Evolutionary conservation across 1,140 invertebrate genomes (phyloP).

Genomic region (Conus betulinus): DNA sequence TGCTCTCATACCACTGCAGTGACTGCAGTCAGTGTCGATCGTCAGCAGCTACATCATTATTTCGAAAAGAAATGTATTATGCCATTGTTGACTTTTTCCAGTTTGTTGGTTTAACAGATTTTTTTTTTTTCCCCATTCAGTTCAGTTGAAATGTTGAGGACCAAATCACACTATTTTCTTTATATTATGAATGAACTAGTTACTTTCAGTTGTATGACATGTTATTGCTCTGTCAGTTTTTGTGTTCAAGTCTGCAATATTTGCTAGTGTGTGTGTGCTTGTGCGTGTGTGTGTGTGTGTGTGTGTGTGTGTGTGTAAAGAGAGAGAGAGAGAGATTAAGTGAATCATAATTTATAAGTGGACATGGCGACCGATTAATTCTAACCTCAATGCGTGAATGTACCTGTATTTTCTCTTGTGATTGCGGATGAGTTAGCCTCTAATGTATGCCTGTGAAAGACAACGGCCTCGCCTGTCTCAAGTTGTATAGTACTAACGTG

Average conservation of each 20-base stretch:
- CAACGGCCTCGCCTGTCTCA: constrained; percentile 7
- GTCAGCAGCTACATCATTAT: constrained; percentile 11
- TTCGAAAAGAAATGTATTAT: not conserved
- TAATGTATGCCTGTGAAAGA: not conserved
- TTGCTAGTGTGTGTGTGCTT: not conserved
- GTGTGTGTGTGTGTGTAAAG: not conserved
- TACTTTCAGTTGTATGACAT: not conserved
- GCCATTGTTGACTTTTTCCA: not conserved
- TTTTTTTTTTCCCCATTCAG: not conserved
- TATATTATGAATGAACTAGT: not conserved
- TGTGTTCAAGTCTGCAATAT: not conserved
- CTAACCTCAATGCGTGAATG: not conserved
- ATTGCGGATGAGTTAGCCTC: not conserved
- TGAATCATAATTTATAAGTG: not conserved
- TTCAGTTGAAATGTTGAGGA: not conserved
- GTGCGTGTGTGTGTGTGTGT: not conserved
- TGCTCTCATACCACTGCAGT: not conserved
- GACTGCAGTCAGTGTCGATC: not conserved
- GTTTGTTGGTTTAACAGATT: not conserved
- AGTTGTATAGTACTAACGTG: not conserved
- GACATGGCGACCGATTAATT: not conserved
- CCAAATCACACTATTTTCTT: not conserved
- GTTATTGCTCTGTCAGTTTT: not conserved
- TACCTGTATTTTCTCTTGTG: not conserved
- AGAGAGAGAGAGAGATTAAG: not conserved